These are phyloP conservation scores for Pseudochirops cupreus DNA, from an alignment of 2,797 vertebrate genomes.

Conservation along the genomic window DNA sequence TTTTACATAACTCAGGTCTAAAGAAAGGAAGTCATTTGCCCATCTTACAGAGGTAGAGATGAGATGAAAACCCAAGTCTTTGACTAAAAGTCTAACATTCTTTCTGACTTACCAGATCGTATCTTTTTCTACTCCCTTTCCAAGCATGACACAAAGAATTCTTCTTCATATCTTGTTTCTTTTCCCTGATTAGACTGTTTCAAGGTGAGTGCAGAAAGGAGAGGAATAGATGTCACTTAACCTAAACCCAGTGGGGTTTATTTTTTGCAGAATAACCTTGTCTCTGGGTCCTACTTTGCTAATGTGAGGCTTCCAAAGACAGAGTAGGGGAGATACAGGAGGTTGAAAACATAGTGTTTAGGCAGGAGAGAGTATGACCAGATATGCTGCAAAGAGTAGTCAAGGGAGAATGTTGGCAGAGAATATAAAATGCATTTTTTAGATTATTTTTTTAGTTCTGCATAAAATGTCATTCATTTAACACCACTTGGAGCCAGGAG, in stretches of 20 bases:
- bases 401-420: background rate
- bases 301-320: background rate
- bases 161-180: background rate
- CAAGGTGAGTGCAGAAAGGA: background rate
- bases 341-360: background rate
- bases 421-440: background rate
- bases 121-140: background rate
- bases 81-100: background rate
- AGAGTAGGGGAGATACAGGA: too few species aligned
- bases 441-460: background rate
- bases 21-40: background rate
- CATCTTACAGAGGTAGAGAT: background rate
- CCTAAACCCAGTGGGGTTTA: background rate
- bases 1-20: background rate
- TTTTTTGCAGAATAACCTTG: background rate
- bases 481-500: background rate
- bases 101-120: background rate
- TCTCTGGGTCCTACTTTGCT: background rate
- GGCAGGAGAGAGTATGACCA: background rate
- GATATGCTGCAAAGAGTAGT: background rate
- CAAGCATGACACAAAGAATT: background rate
- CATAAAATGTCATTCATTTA: background rate
- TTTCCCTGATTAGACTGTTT: background rate
- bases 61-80: background rate
- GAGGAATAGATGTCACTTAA: background rate